A percentile compares a stretch with the other conserved stretches of the same genome.
Evolutionary conservation across 2,113 vertebrate species (phyloP).

Genomic region (Hippopotamus amphibius): DNA sequence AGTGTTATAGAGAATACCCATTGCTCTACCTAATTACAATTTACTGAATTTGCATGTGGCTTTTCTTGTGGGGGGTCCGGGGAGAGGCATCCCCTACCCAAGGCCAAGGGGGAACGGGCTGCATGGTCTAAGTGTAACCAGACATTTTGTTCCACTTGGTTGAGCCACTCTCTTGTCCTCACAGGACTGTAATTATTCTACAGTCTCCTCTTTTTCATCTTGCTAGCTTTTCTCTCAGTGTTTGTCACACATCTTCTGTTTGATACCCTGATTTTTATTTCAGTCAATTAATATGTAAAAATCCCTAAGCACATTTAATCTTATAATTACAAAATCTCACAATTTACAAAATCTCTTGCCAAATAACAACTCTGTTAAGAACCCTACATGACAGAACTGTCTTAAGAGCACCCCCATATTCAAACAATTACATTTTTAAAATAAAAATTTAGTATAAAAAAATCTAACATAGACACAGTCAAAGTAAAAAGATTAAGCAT

Average conservation of each 20-base stretch:
- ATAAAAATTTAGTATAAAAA: background rate
- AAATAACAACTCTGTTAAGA: background rate
- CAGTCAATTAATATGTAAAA: conserved; percentile 39
- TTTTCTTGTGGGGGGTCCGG: background rate
- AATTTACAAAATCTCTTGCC: conserved; percentile 10
- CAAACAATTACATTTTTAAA: background rate
- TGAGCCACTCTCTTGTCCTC: background rate
- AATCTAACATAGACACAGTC: background rate
- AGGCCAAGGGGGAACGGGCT: rapidly evolving
- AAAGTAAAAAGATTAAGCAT: background rate
- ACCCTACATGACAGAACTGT: rapidly evolving
- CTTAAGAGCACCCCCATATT: background rate
- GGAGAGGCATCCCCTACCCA: rapidly evolving
- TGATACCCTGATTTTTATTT: conserved; percentile 23
- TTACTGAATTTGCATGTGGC: background rate
- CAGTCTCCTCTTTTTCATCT: background rate
- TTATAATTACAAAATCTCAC: conserved; percentile 49
- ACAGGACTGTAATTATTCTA: rapidly evolving
- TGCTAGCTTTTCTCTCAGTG: background rate
- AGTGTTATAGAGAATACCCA: background rate
- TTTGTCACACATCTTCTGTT: background rate
- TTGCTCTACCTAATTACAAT: background rate
- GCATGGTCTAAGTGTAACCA: rapidly evolving
- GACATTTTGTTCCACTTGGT: too few relatives aligned
- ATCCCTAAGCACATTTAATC: conserved; percentile 55